phyloP scores from a whole-genome alignment of 2,797 vertebrate species.

The Diceros bicornis region DNA sequence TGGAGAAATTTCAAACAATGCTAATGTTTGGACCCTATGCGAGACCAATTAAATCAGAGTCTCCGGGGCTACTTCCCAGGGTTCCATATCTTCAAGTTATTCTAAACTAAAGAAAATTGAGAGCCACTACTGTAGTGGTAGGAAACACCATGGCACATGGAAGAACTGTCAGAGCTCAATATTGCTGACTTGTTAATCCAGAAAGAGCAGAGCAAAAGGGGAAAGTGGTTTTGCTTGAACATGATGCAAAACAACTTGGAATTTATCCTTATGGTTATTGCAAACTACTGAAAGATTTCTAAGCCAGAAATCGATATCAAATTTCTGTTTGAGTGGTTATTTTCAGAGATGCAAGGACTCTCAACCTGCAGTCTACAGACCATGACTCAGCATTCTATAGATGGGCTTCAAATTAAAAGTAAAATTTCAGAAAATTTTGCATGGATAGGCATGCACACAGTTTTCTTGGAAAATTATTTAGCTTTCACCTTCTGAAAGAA shows the following conservation, averaged over 20 bases:
- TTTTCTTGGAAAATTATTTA: neutral
- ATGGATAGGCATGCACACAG: neutral
- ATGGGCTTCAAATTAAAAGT: neutral
- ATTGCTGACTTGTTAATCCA: neutral
- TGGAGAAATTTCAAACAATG: neutral
- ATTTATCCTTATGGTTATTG: neutral
- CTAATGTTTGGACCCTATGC: neutral
- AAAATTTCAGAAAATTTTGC: neutral
- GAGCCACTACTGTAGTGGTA: neutral
- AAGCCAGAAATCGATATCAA: neutral
- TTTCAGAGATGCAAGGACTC: neutral
- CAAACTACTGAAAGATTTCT: neutral
- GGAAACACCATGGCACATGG: neutral
- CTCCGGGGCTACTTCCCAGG: neutral
- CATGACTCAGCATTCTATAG: neutral
- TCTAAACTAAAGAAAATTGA: neutral
- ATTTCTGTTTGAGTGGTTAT: conserved; percentile 18
- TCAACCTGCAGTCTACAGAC: neutral
- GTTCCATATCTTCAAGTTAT: neutral
- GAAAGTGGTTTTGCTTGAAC: neutral
- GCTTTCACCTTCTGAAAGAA: neutral
- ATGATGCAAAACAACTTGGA: neutral
- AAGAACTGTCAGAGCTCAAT: neutral
- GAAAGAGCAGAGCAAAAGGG: neutral
- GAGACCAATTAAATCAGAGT: neutral